These are phyloP conservation scores for Umimayanthus kanabou DNA, from an alignment of 92 coral and sea anemone species.

Conservation along the genomic window DNA sequence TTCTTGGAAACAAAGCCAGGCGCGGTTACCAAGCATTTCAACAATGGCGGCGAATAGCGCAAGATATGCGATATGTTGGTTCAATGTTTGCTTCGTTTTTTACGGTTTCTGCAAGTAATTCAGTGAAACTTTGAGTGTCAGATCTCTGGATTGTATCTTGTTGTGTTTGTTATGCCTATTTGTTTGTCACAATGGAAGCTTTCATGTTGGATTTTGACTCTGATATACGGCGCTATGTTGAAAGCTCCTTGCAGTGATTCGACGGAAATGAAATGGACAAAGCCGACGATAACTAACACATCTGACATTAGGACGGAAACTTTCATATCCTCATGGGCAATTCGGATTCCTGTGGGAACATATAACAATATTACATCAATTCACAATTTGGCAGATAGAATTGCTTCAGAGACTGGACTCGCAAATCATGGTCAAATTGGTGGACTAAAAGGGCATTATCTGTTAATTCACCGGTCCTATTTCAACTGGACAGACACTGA, in stretches of 20 bases:
- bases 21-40: constrained; percentile 59
- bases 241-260: constrained; percentile 1
- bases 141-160: constrained; percentile 9
- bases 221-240: constrained; percentile 49
- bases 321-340: constrained; percentile 88
- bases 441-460: constrained; percentile 84
- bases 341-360: constrained; percentile 73
- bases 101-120: constrained; percentile 20
- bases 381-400: constrained; percentile 68
- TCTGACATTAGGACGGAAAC: constrained; percentile 25
- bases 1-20: constrained; percentile 70
- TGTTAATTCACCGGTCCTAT: constrained; percentile 80
- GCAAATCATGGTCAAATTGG: constrained; percentile 93
- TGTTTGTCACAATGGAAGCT: constrained; percentile 74
- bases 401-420: constrained; percentile 86
- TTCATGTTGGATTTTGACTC: constrained; percentile 40
- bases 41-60: constrained; percentile 71
- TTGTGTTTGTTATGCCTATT: constrained; percentile 77
- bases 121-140: background rate
- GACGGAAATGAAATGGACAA: constrained; percentile 40
- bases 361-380: constrained; percentile 45
- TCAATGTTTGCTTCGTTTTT: constrained; percentile 29
- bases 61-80: constrained; percentile 21
- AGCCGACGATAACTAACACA: constrained; percentile 17
- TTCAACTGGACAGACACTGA: constrained; percentile 53